Percentiles rank a stretch among this genome's conserved stretches.
These are phyloP conservation scores for Perognathus longimembris DNA, from an alignment of 2,113 vertebrate genomes.

Conservation along the genomic window DNA sequence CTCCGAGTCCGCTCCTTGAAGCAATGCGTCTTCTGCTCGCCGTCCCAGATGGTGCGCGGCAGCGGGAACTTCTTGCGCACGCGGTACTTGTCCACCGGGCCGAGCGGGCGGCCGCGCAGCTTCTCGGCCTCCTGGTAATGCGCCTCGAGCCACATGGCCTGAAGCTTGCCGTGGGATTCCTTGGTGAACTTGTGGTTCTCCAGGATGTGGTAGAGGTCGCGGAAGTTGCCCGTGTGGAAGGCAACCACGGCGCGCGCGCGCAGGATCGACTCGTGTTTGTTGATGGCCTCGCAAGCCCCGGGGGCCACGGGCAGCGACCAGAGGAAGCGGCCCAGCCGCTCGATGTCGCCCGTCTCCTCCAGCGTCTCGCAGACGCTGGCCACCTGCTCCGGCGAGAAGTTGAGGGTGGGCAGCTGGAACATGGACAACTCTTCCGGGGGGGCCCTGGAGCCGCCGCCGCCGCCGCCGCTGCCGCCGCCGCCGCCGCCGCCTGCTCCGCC, in stretches of 20 bases:
- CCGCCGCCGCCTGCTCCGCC: slow-evolving; percentile 91
- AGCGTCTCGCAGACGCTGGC: slow-evolving; percentile 99
- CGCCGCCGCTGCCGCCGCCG: not conserved
- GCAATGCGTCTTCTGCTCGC: slow-evolving; percentile 99
- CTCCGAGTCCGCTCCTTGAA: slow-evolving; percentile 99
- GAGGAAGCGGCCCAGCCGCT: slow-evolving; percentile 98
- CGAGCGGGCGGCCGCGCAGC: slow-evolving; percentile 97
- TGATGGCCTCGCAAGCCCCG: slow-evolving; percentile 99
- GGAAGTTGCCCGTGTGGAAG: slow-evolving; percentile 99
- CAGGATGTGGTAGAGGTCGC: slow-evolving; percentile 99
- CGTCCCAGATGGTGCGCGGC: slow-evolving; percentile 99
- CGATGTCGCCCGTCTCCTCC: slow-evolving; percentile 99
- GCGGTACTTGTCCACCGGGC: slow-evolving; percentile 99
- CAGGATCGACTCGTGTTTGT: slow-evolving; percentile 99
- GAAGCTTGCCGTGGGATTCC: slow-evolving; percentile 99
- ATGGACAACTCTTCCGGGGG: slow-evolving; percentile 99
- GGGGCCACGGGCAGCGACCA: slow-evolving; percentile 99
- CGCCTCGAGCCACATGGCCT: slow-evolving; percentile 99
- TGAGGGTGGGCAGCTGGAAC: slow-evolving; percentile 99
- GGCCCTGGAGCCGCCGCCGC: slow-evolving; percentile 89
- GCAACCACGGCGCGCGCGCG: slow-evolving; percentile 98
- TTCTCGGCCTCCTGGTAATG: slow-evolving; percentile 99
- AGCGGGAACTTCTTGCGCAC: slow-evolving; percentile 99
- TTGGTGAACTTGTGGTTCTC: slow-evolving; percentile 99
- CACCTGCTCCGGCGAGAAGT: slow-evolving; percentile 99